Percentiles rank a stretch among this genome's conserved stretches.
These are phyloP conservation scores for Oscheius myriophilus DNA, from an alignment of 2,888 invertebrate species.

Conservation along the genomic window DNA sequence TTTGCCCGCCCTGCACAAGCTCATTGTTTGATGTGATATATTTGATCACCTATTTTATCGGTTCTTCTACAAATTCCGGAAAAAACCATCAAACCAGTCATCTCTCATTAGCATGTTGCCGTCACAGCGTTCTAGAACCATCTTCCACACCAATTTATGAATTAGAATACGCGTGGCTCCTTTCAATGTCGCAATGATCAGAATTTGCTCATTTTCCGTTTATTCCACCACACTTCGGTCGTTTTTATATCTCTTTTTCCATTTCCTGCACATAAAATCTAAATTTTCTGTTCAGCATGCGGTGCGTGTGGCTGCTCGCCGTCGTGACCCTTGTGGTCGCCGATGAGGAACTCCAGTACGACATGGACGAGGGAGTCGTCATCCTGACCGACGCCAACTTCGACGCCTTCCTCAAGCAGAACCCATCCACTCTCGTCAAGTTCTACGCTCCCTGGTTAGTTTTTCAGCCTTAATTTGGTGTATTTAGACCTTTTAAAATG, in stretches of 20 bases:
- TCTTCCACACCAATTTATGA: too few relatives aligned
- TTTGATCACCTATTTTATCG: too few relatives aligned
- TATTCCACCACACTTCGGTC: neutral
- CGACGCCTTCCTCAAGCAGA: slow-evolving; percentile 65
- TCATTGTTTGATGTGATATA: too few relatives aligned
- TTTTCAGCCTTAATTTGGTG: neutral
- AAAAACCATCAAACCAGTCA: too few relatives aligned
- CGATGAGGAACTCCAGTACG: slow-evolving; percentile 53
- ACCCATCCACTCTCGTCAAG: slow-evolving; percentile 74
- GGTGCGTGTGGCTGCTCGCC: slow-evolving; percentile 23
- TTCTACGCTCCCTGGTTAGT: slow-evolving; percentile 77
- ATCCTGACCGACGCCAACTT: slow-evolving; percentile 69
- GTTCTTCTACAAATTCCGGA: too few relatives aligned
- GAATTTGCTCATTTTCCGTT: too few relatives aligned
- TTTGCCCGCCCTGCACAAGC: too few relatives aligned
- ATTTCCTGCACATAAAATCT: neutral
- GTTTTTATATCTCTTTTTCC: slow-evolving; percentile 3
- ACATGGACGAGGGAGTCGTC: slow-evolving; percentile 56
- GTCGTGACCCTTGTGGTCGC: slow-evolving; percentile 14
- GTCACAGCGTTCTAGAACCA: too few relatives aligned
- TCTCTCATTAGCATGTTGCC: too few relatives aligned
- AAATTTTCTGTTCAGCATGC: slow-evolving; percentile 8
- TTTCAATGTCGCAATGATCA: too few relatives aligned
- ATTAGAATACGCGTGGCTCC: neutral
- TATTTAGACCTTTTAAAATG: too few relatives aligned